Base-by-base conservation (phyloP, 2,888 invertebrate species). In the Byasa hedistus region DNA sequence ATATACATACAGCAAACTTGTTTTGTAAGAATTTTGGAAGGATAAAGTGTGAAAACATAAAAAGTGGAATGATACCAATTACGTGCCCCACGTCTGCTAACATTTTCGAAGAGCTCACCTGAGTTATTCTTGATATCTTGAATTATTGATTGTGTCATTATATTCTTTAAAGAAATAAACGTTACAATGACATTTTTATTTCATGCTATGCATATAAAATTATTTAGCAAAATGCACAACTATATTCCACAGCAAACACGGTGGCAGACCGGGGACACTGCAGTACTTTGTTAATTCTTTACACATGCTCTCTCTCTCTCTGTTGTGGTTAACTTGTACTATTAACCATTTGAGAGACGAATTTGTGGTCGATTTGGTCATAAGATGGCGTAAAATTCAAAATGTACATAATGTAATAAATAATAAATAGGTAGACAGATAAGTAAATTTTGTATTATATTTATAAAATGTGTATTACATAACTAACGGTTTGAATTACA, bases 11-110 rank as follows among this genome's bases (percentile, higher is more conserved):
- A 74, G 75, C 76, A 75, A 74, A 79, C 79, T 71, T 82, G 79
- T 75, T 82, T 70, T 76, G 75, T 75, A 80, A 79, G 80, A 81
- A 82, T 80, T 81, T 81, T 79, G 76, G 77, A 82, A 83, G 77
- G 77, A 77, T 78, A 76, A 69, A 77, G 79, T 79, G 82, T 81
- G 79, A 86, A 86, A 84, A 86, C 82, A 81, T 79, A 81, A 80
- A 81, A 84, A 83, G 82, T 84, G 80, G 83, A 81, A 85, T 84
- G 82, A 81, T 78, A 83, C 79, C 79, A 82, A 84, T 81, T 83
- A 86, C 83, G 82, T 84, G 80, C 81, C 77, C 80, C 78, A 84
- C 80, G 82, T 85, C 78, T 77, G 72, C 76, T 75, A 68, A 72
- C 68, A 70, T 66, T 68, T 66, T 68, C 65, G 58, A 64, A 57